phyloP scores from a whole-genome alignment of 1,140 invertebrate species.

The Phthorimaea operculella region DNA sequence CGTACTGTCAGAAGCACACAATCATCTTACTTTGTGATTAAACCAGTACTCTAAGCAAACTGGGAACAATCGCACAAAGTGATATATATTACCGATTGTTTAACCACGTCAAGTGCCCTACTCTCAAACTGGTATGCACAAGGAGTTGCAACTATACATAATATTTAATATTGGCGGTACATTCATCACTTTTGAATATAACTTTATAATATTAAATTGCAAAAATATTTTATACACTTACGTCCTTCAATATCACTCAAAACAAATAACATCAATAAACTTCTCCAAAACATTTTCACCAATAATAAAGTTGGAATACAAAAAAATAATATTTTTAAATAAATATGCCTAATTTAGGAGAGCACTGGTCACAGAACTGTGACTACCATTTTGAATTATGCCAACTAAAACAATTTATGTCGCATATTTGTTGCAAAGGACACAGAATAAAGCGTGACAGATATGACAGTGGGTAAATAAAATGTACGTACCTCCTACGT shows the following conservation, averaged over 20 bases:
- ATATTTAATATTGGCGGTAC: too few species aligned
- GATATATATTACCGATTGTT: too few species aligned
- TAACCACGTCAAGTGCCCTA: too few species aligned
- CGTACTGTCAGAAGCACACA: too few species aligned
- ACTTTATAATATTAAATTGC: not conserved
- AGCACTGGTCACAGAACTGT: conserved; percentile 14
- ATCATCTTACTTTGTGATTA: too few species aligned
- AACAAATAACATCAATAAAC: conserved; percentile 33
- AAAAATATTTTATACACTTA: conserved; percentile 16
- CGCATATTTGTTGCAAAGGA: not conserved
- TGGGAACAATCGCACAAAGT: too few species aligned
- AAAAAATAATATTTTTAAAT: conserved; percentile 14
- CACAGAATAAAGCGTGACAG: not conserved
- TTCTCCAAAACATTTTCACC: conserved; percentile 37
- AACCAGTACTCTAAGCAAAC: too few species aligned
- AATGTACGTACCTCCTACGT: too few species aligned
- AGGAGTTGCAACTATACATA: too few species aligned
- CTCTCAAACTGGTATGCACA: too few species aligned
- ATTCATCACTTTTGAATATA: too few species aligned
- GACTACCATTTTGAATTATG: not conserved
- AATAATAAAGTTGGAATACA: conserved; percentile 18
- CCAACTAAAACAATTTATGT: not conserved
- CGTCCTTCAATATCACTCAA: conserved; percentile 27
- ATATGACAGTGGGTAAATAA: too few species aligned
- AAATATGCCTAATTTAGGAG: conserved; percentile 18